These are phyloP conservation scores for Phyllotreta cruciferae DNA, from an alignment of 2,888 invertebrate species.

Conservation along the genomic window DNA sequence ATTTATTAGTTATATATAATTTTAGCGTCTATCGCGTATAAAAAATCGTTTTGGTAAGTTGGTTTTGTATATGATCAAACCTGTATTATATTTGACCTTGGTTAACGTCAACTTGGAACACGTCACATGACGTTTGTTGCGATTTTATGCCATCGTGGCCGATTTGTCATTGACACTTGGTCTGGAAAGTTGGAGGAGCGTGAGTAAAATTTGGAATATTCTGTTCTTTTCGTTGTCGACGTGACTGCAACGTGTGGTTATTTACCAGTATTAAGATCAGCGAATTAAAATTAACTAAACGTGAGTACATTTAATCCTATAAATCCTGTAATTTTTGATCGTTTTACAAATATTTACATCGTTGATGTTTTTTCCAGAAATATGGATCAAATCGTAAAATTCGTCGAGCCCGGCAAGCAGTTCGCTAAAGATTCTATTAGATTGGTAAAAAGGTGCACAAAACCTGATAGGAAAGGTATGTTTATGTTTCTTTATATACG, in stretches of 20 bases:
- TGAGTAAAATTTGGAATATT: not conserved
- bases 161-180: conserved; percentile 23
- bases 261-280: not conserved
- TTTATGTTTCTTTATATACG: conserved; percentile 32
- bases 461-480: conserved; percentile 96
- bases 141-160: conserved; percentile 28
- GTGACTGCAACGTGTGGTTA: not conserved
- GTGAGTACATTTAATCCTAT: not conserved
- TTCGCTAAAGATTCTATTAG: conserved; percentile 98
- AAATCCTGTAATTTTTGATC: not conserved
- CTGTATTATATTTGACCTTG: not conserved
- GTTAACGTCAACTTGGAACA: conserved; percentile 4
- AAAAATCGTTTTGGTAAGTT: too few species aligned
- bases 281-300: not conserved
- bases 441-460: conserved; percentile 98
- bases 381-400: conserved; percentile 97
- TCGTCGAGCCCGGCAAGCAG: conserved; percentile 93
- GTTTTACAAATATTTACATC: not conserved
- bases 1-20: too few species aligned
- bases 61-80: not conserved
- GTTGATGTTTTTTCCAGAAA: conserved; percentile 25
- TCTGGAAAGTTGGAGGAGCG: too few species aligned
- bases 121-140: conserved; percentile 25
- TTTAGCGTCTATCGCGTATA: too few species aligned
- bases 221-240: not conserved